These are phyloP conservation scores for Lethrus apterus DNA, from an alignment of 1,140 invertebrate species.

Conservation along the genomic window DNA sequence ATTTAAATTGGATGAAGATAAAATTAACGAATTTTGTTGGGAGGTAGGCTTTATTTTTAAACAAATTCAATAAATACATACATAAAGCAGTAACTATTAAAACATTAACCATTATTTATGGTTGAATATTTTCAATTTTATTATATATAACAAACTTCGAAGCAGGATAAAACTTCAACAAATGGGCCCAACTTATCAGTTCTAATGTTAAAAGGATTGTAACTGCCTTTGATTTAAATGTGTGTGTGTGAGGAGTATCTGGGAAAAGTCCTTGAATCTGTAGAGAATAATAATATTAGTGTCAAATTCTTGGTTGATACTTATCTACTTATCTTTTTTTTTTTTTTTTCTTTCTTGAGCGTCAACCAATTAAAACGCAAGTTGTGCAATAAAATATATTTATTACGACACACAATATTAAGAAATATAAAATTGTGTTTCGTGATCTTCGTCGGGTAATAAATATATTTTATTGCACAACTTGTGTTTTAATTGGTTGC, in stretches of 20 bases:
- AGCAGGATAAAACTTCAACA: constrained; percentile 21
- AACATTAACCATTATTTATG: too few species aligned
- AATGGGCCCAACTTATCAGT: constrained; percentile 18
- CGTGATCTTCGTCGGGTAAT: too few species aligned
- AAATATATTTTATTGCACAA: too few species aligned
- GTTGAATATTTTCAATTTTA: too few species aligned
- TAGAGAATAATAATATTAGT: not conserved
- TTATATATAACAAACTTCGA: constrained; percentile 20
- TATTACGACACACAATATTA: too few species aligned
- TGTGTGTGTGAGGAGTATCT: constrained; percentile 22
- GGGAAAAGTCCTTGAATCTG: constrained; percentile 21
- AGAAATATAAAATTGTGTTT: too few species aligned
- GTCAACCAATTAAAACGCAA: too few species aligned
- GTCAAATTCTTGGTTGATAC: not conserved
- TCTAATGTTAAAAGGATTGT: constrained; percentile 17
- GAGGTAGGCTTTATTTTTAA: too few species aligned
- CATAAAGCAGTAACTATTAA: too few species aligned
- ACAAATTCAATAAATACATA: too few species aligned
- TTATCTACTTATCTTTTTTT: not conserved
- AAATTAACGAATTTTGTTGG: not conserved
- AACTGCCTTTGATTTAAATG: constrained; percentile 14
- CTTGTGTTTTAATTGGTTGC: too few species aligned
- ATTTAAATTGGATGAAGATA: not conserved
- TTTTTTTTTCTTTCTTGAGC: not conserved
- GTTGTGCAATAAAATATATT: too few species aligned